Percentiles rank a stretch among this genome's conserved stretches.
Evolutionary conservation across 2,113 vertebrate genomes (phyloP).

Genomic region (Clarias magur): DNA sequence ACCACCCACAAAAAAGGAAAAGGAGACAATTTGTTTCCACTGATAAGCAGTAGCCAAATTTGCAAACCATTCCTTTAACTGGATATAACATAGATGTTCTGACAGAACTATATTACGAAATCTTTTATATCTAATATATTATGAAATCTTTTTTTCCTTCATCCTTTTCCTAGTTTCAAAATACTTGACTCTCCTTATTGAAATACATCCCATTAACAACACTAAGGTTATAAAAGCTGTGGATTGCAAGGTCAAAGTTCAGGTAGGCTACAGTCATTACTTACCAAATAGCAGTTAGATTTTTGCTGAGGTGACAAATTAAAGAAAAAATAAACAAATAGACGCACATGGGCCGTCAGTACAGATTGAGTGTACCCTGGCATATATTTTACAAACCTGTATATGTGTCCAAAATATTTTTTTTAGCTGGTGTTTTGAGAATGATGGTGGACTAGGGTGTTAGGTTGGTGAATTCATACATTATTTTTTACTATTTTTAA

Average conservation of each 20-base stretch:
- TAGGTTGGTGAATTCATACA: not conserved
- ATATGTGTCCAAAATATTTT: not conserved
- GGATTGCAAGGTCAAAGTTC: slow-evolving; percentile 88
- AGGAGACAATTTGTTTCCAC: not conserved
- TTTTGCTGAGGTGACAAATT: not conserved
- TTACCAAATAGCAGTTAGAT: not conserved
- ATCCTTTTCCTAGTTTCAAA: slow-evolving; percentile 76
- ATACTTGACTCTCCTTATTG: slow-evolving; percentile 87
- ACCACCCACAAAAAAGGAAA: not conserved
- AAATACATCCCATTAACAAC: slow-evolving; percentile 90
- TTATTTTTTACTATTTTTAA: not conserved
- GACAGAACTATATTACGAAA: not conserved
- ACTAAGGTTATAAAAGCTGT: slow-evolving; percentile 94
- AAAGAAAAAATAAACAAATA: not conserved
- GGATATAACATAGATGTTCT: not conserved
- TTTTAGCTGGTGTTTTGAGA: not conserved
- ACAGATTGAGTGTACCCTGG: not conserved
- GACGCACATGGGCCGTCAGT: not conserved
- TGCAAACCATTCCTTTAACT: not conserved
- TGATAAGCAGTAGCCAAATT: not conserved
- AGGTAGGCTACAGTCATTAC: slow-evolving; percentile 69
- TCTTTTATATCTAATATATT: too few relatives aligned
- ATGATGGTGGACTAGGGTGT: not conserved
- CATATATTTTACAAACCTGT: not conserved
- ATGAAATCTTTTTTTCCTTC: not conserved